Base-by-base conservation (phyloP, 2,113 vertebrate species). In the Pachypanchax playfairii region DNA sequence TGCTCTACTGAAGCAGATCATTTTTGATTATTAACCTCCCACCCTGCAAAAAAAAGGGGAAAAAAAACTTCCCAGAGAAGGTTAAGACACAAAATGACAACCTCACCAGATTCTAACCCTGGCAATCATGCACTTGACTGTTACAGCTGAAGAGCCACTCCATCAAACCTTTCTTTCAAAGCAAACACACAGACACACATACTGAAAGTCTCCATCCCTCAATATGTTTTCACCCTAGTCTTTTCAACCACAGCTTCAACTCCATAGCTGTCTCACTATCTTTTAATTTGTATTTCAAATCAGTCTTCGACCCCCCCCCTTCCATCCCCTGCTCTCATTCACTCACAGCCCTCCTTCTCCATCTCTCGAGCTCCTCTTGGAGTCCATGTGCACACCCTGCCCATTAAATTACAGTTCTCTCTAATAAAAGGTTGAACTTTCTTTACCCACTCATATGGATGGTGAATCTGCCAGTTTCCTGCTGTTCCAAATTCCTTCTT, bases 371-470 rank as follows among this genome's bases (percentile, higher is more conserved):
- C 73, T 79, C 26, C 52, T 81, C 79, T 85, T 66, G 74, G 51
- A 41, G 81, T 38, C 76, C 75, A 80, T 86, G 74, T 90, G 91
- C 90, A 87, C 77, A 90, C 88, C 89, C 91, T 91, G 89, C 93
- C 93, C 91, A 90, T 92, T 93, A 94, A 94, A 94, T 94, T 90
- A 92, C 90, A 94, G 93, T 87, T 90, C 85, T 90, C 89, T 88
- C 91, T 92, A 92, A 93, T 92, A 92, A 93, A 91, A 92, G 93
- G 92, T 92, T 94, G 91, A 93, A 91, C 92, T 92, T 92, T 92
- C 89, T 82, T 89, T 88, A 87, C 77, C 87, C 88, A 87, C 84
- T 89, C 91, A 91, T 94, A 90, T 92, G 94, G 85, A 86, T 82
- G 83, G 87, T 86, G 86, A 86, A 90, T 91, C 90, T 91, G 88